phyloP scores from a whole-genome alignment of 2,888 invertebrate genomes.

The Malthinus flaveolus region DNA sequence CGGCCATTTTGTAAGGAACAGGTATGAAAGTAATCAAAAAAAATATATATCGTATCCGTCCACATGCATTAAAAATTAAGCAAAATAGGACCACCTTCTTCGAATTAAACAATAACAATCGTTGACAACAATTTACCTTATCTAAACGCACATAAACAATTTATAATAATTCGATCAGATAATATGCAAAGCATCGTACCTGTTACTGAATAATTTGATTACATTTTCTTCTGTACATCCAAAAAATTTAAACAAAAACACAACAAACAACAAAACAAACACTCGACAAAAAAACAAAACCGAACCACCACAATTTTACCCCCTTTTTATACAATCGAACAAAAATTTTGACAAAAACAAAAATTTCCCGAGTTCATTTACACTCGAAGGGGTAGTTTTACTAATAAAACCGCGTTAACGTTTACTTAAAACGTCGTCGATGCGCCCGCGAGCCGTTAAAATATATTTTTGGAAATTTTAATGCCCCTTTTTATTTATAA shows the following conservation, averaged over 20 bases:
- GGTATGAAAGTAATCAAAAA: slow-evolving; percentile 31
- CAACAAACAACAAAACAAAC: background rate
- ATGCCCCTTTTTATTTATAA: slow-evolving; percentile 18
- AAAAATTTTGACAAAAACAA: background rate
- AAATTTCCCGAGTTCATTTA: no score
- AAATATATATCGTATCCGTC: background rate
- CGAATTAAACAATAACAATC: slow-evolving; percentile 1
- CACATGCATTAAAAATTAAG: slow-evolving; percentile 14
- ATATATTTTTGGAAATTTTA: slow-evolving; percentile 9
- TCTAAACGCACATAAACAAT: slow-evolving; percentile 7
- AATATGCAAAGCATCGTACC: slow-evolving; percentile 12
- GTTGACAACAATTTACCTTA: slow-evolving; percentile 5
- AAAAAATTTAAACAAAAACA: slow-evolving; percentile 6
- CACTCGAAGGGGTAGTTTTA: no score
- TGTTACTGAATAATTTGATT: slow-evolving; percentile 16
- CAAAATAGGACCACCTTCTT: slow-evolving; percentile 1
- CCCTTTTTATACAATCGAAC: slow-evolving; percentile 1
- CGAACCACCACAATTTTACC: background rate
- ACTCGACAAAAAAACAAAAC: background rate
- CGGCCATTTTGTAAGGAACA: slow-evolving; percentile 35
- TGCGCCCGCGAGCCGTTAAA: no score
- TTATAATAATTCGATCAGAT: slow-evolving; percentile 2
- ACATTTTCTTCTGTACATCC: slow-evolving; percentile 19
- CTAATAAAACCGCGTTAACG: no score
- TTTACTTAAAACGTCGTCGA: no score